A percentile compares a stretch with the other conserved stretches of the same genome.
Evolutionary conservation across 2,888 invertebrate genomes (phyloP).

Genomic region (Dicycla oo): DNA sequence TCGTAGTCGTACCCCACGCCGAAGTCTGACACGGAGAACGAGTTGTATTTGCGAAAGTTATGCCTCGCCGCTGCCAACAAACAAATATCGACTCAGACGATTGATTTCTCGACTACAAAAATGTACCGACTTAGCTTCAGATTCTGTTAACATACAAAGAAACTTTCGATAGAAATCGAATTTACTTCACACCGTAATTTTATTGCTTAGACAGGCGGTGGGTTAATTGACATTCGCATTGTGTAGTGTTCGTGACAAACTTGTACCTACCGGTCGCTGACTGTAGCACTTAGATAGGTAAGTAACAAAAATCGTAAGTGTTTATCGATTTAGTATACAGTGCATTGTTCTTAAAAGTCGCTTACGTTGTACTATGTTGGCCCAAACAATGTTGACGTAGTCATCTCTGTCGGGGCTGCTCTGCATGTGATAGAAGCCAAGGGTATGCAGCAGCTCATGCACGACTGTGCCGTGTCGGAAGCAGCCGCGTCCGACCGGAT

Average conservation of each 20-base stretch:
- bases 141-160: slow-evolving; percentile 55
- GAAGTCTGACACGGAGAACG: slow-evolving; percentile 92
- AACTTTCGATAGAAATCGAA: slow-evolving; percentile 64
- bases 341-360: slow-evolving; percentile 5
- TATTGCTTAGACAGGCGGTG: slow-evolving; percentile 58
- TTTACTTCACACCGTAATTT: slow-evolving; percentile 55
- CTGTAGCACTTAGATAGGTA: slow-evolving; percentile 11
- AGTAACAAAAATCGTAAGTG: slow-evolving; percentile 31
- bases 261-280: slow-evolving; percentile 35
- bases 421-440: slow-evolving; percentile 96
- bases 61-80: slow-evolving; percentile 82
- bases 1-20: slow-evolving; percentile 93
- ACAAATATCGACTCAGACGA: slow-evolving; percentile 55
- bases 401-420: slow-evolving; percentile 94
- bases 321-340: slow-evolving; percentile 9
- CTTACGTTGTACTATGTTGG: slow-evolving; percentile 92
- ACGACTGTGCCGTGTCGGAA: slow-evolving; percentile 92
- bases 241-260: slow-evolving; percentile 63
- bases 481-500: slow-evolving; percentile 90
- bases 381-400: slow-evolving; percentile 93
- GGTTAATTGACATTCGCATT: slow-evolving; percentile 72
- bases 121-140: slow-evolving; percentile 28
- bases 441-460: slow-evolving; percentile 94
- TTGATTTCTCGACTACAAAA: slow-evolving; percentile 48
- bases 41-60: slow-evolving; percentile 92